Evolutionary conservation across 2,888 invertebrate genomes (phyloP).

Genomic region (Argyra leucocephala): DNA sequence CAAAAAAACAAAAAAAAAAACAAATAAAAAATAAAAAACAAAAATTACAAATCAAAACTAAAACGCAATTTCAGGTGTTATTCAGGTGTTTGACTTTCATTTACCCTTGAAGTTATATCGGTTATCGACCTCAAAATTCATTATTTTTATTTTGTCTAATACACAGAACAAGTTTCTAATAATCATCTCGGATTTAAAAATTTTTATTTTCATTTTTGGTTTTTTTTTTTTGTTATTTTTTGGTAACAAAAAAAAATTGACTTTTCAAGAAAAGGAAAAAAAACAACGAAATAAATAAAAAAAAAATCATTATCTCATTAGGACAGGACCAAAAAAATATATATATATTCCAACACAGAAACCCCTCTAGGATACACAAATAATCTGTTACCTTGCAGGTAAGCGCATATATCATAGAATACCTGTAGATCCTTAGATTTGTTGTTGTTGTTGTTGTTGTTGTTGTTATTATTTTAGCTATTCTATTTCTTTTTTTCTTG

Average conservation of each 20-base stretch:
- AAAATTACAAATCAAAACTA: neutral
- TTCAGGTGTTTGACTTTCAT: constrained; percentile 2
- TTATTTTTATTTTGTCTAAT: neutral
- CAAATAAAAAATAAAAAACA: neutral
- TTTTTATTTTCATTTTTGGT: too few species aligned
- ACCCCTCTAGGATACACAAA: neutral
- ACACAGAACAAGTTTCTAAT: neutral
- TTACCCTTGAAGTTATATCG: neutral
- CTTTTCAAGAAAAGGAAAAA: neutral
- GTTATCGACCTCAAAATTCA: neutral
- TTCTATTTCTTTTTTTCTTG: neutral
- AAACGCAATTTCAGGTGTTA: neutral
- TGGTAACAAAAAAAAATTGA: neutral
- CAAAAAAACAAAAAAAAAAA: neutral
- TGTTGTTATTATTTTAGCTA: too few species aligned
- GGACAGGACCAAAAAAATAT: neutral
- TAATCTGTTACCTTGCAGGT: neutral
- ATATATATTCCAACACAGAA: neutral
- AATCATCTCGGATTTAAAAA: neutral
- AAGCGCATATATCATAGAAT: neutral
- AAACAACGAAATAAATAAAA: neutral
- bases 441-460: too few species aligned
- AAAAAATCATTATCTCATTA: neutral
- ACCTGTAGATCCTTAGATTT: neutral
- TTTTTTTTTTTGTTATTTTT: neutral